Percentiles rank a stretch among this genome's conserved stretches.
Evolutionary conservation across 2,113 vertebrate genomes (phyloP).

Genomic region (Tragelaphus imberbis): DNA sequence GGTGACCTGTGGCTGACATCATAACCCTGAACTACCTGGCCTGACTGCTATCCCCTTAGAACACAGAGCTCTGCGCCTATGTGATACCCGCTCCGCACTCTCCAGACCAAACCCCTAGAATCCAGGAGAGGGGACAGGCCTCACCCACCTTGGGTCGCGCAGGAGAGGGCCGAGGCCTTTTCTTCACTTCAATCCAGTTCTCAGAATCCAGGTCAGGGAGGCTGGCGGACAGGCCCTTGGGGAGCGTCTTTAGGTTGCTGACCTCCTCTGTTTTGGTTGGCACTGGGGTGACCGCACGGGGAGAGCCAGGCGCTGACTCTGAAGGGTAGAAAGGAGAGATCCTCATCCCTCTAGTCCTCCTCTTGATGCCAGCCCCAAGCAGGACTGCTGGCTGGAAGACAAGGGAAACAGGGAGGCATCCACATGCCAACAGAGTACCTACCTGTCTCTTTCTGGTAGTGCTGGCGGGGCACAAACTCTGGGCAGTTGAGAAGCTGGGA

Average conservation of each 20-base stretch:
- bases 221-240: constrained; percentile 96
- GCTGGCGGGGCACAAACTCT: constrained; percentile 93
- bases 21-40: not conserved
- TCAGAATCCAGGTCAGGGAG: constrained; percentile 96
- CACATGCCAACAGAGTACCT: not conserved
- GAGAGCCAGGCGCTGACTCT: constrained; percentile 86
- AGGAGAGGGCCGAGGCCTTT: constrained; percentile 92
- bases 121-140: not conserved
- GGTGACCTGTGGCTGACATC: not conserved
- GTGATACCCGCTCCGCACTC: fast-evolving
- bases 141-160: constrained; percentile 88
- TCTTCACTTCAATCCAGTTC: constrained; percentile 99
- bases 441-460: constrained; percentile 88
- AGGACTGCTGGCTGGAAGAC: not conserved
- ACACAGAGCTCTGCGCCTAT: not conserved
- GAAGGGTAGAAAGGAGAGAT: not conserved
- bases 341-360: not conserved
- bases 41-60: not conserved
- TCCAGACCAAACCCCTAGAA: not conserved
- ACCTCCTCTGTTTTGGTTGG: constrained; percentile 86
- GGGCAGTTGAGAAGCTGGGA: constrained; percentile 97
- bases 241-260: constrained; percentile 95
- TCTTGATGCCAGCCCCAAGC: not conserved
- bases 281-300: constrained; percentile 80
- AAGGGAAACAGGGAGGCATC: not conserved